A percentile compares a stretch with the other conserved stretches of the same genome.
phyloP scores from a whole-genome alignment of 2,888 invertebrate species.

The Philhelius pedissequus region DNA sequence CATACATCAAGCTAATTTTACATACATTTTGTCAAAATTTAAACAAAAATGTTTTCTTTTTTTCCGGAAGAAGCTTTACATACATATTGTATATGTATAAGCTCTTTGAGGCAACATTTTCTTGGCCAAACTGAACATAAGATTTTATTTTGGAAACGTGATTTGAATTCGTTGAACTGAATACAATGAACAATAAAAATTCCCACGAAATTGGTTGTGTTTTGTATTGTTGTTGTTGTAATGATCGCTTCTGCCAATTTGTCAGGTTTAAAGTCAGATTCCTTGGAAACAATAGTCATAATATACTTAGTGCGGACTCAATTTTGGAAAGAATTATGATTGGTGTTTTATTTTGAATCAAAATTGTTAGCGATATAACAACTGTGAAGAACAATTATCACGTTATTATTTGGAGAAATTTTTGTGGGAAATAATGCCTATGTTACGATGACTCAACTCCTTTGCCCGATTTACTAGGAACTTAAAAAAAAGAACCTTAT shows the following conservation, averaged over 20 bases:
- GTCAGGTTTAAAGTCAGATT: slow-evolving; percentile 21
- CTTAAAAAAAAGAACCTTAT: too few species aligned
- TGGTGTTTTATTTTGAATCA: background rate
- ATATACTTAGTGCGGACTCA: background rate
- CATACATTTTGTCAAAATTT: background rate
- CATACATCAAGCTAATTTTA: background rate
- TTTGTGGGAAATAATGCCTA: background rate
- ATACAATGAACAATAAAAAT: slow-evolving; percentile 52
- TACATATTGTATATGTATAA: background rate
- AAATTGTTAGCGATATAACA: background rate
- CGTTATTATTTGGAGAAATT: slow-evolving; percentile 35
- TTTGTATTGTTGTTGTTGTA: background rate
- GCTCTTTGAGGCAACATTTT: background rate
- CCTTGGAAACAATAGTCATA: background rate
- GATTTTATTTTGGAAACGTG: slow-evolving; percentile 59
- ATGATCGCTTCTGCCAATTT: slow-evolving; percentile 48
- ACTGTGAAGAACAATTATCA: slow-evolving; percentile 32
- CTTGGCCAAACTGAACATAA: slow-evolving; percentile 41
- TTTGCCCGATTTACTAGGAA: background rate
- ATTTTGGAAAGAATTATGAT: background rate
- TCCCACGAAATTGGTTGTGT: slow-evolving; percentile 52
- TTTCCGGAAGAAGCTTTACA: slow-evolving; percentile 27
- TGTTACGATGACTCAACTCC: background rate
- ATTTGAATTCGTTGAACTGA: slow-evolving; percentile 41
- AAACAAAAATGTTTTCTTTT: background rate